These are phyloP conservation scores for Microcaecilia unicolor DNA, from an alignment of 2,797 vertebrate genomes.

Conservation along the genomic window DNA sequence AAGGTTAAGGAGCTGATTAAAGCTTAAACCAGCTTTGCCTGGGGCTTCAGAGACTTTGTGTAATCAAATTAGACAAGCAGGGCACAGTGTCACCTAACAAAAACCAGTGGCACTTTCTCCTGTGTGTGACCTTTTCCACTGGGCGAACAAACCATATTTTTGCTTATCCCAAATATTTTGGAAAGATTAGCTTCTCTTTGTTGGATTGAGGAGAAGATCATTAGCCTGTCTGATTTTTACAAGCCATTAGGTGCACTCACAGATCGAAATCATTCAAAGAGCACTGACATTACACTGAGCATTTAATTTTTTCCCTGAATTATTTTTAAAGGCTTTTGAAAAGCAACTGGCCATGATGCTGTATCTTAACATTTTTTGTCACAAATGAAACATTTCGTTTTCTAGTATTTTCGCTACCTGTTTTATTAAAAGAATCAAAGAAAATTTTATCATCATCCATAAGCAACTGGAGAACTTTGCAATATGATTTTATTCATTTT, in stretches of 20 bases:
- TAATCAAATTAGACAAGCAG: conserved; percentile 71
- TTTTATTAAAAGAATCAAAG: conserved; percentile 2
- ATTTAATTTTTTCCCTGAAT: not conserved
- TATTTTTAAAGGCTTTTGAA: not conserved
- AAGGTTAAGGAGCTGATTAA: conserved; percentile 74
- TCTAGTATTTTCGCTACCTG: no score
- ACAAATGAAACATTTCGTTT: no score
- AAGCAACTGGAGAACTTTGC: conserved; percentile 12
- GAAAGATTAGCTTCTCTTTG: conserved; percentile 34
- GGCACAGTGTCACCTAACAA: conserved; percentile 62
- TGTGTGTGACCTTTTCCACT: conserved; percentile 45
- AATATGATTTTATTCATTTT: not conserved
- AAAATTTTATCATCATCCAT: not conserved
- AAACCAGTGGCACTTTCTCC: conserved; percentile 58
- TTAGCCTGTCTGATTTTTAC: not conserved
- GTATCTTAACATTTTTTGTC: not conserved
- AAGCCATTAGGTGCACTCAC: not conserved
- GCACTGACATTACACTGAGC: fast-evolving
- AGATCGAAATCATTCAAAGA: not conserved
- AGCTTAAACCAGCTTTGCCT: conserved; percentile 67
- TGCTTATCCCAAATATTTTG: conserved; percentile 40
- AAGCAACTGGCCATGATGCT: not conserved
- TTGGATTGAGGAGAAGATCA: conserved; percentile 2
- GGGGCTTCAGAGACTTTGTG: conserved; percentile 52
- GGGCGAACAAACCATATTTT: conserved; percentile 38